phyloP scores from a whole-genome alignment of 2,888 invertebrate species.

The Cephus spinipes region DNA sequence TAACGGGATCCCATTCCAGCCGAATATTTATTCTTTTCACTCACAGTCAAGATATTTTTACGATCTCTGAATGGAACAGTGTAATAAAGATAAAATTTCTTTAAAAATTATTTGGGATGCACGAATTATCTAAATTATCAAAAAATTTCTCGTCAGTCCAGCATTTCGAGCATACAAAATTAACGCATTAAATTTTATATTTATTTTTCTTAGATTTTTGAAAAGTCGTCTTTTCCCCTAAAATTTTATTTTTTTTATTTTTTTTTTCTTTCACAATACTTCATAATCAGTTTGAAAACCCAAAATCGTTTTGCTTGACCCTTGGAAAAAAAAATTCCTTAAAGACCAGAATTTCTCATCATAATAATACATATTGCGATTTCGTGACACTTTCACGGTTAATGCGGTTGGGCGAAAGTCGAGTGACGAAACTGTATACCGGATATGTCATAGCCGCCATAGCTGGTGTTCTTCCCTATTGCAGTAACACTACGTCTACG shows the following conservation, averaged over 20 bases:
- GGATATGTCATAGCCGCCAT: constrained; percentile 15
- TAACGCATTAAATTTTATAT: background rate
- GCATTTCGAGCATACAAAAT: background rate
- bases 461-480: background rate
- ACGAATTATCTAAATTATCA: background rate
- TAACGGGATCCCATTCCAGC: constrained; percentile 64
- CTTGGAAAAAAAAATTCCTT: background rate
- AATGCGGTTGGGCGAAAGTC: constrained; percentile 59
- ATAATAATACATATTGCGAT: constrained; percentile 29
- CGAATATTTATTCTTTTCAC: constrained; percentile 64
- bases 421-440: constrained; percentile 49
- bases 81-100: background rate
- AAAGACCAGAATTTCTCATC: background rate
- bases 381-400: constrained; percentile 60
- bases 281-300: background rate
- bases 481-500: background rate
- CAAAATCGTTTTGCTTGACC: background rate
- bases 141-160: background rate
- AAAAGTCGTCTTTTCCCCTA: background rate
- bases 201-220: background rate
- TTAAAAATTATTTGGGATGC: background rate
- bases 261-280: background rate
- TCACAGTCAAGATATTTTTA: constrained; percentile 27
- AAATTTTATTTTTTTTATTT: background rate
- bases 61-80: background rate